Evolutionary conservation across 2,797 vertebrate genomes (phyloP).

Genomic region (Macropus fuliginosus): DNA sequence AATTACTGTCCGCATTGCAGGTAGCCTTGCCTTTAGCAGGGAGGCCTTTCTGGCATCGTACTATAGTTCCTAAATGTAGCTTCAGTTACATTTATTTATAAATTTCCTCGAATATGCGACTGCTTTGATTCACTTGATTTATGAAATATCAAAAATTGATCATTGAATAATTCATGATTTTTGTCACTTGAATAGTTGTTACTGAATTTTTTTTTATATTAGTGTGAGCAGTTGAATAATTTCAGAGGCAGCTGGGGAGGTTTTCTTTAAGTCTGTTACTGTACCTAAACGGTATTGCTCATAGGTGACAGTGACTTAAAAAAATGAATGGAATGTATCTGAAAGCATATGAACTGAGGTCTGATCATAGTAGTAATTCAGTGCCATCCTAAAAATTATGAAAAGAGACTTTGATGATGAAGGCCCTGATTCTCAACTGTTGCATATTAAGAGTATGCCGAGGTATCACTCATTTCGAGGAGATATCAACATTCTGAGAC

Average conservation of each 20-base stretch:
- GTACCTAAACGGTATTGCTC: background rate
- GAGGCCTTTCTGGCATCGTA: conserved; percentile 45
- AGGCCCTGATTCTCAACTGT: background rate
- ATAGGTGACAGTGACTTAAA: background rate
- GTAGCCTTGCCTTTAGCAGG: background rate
- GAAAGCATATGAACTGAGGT: background rate
- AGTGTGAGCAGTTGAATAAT: conserved; percentile 25
- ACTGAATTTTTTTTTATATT: background rate
- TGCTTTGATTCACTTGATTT: conserved; percentile 19
- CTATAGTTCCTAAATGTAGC: background rate
- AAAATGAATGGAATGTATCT: background rate
- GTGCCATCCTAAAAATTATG: no score
- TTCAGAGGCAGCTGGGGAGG: background rate
- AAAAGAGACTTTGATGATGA: no score
- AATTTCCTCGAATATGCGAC: conserved; percentile 31
- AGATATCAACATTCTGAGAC: background rate
- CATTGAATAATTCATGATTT: conserved; percentile 34
- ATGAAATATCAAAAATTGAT: conserved; percentile 15
- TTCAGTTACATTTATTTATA: background rate
- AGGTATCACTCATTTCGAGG: background rate
- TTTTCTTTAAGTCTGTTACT: conserved; percentile 29
- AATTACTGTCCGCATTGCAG: conserved; percentile 3
- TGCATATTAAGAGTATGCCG: background rate
- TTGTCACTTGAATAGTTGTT: conserved; percentile 47
- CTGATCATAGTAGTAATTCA: no score